These are phyloP conservation scores for Nibea albiflora DNA, from an alignment of 2,113 vertebrate genomes.

Conservation along the genomic window DNA sequence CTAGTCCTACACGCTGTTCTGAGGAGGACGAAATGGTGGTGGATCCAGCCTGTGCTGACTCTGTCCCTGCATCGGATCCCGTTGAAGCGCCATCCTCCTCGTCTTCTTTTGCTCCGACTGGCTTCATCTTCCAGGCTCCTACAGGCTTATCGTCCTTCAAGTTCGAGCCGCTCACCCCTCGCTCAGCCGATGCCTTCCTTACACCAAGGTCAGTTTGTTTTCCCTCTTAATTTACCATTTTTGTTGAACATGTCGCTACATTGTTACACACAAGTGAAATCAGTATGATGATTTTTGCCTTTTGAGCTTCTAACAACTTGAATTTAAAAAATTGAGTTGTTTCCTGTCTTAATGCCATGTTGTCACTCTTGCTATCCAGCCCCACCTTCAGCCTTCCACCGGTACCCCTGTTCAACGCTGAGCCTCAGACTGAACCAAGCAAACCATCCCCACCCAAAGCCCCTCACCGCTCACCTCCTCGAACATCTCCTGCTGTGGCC, in stretches of 20 bases:
- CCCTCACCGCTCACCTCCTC: conserved; percentile 14
- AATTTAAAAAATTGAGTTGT: background rate
- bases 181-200: conserved; percentile 86
- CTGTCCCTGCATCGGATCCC: background rate
- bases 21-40: conserved; percentile 46
- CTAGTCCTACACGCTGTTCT: background rate
- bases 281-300: no score
- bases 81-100: conserved; percentile 85
- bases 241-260: background rate
- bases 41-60: conserved; percentile 32
- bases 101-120: conserved; percentile 90
- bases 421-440: conserved; percentile 26
- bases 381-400: conserved; percentile 52
- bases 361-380: conserved; percentile 42
- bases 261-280: no score
- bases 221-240: background rate
- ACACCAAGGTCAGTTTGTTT: conserved; percentile 76
- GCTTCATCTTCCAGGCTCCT: conserved; percentile 90
- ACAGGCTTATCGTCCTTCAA: conserved; percentile 85
- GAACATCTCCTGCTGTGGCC: background rate
- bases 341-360: background rate
- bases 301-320: background rate
- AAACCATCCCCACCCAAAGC: conserved; percentile 23
- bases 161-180: conserved; percentile 87
- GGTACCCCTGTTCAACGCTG: background rate